Percentiles rank a stretch among this genome's conserved stretches.
Evolutionary conservation across 2,113 vertebrate genomes (phyloP).

Genomic region (Heliornis fulica): DNA sequence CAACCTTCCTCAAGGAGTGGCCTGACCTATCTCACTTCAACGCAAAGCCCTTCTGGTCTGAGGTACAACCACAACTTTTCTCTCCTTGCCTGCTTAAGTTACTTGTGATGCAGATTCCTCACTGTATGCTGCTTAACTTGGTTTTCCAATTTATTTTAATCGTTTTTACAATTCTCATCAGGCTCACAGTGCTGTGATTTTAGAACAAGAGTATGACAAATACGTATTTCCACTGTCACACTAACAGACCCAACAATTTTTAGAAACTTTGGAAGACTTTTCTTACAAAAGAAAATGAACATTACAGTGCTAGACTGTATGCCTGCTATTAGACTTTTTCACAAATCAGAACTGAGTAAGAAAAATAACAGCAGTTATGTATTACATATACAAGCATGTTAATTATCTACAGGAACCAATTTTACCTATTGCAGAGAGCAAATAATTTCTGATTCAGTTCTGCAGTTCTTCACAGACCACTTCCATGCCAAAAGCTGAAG

Average conservation of each 20-base stretch:
- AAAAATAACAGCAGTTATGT: background rate
- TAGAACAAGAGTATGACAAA: background rate
- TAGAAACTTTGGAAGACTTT: background rate
- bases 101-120: background rate
- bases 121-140: background rate
- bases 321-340: background rate
- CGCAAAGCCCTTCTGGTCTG: background rate
- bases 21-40: background rate
- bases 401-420: background rate
- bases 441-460: background rate
- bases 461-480: background rate
- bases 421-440: background rate
- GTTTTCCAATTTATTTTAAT: background rate
- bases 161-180: background rate
- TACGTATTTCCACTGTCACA: background rate
- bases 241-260: background rate
- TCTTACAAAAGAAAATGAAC: background rate
- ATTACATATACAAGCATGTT: background rate
- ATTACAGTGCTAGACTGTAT: background rate
- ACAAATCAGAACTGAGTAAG: background rate
- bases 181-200: background rate
- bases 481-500: background rate
- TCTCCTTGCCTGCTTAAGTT: background rate
- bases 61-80: background rate
- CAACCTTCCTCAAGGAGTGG: background rate